These are phyloP conservation scores for Idaea biselata DNA, from an alignment of 2,888 invertebrate species.

Conservation along the genomic window DNA sequence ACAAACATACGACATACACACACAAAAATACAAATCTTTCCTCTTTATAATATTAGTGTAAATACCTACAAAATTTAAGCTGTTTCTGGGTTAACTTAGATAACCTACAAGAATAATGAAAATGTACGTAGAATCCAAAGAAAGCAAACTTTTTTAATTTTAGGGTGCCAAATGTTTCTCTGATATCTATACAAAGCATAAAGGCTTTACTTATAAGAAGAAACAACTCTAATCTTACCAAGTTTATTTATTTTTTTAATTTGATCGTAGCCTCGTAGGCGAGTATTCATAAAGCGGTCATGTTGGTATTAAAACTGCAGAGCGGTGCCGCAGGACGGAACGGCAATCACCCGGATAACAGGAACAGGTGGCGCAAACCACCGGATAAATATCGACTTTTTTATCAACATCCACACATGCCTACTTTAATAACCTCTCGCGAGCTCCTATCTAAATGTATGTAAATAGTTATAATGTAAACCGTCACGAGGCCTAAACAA, in stretches of 20 bases:
- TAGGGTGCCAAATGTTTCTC: neutral
- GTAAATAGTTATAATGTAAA: slow-evolving; percentile 44
- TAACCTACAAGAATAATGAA: neutral
- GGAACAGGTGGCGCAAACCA: slow-evolving; percentile 57
- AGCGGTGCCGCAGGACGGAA: slow-evolving; percentile 45
- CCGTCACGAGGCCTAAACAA: slow-evolving; percentile 59
- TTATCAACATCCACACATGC: slow-evolving; percentile 46
- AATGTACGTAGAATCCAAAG: neutral
- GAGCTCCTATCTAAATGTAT: slow-evolving; percentile 40
- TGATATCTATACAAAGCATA: neutral
- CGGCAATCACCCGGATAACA: slow-evolving; percentile 49
- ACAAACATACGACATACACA: no score
- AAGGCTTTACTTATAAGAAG: neutral
- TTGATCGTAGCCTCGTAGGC: slow-evolving; percentile 2
- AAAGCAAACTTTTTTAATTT: slow-evolving; percentile 1
- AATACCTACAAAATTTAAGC: neutral
- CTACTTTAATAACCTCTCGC: slow-evolving; percentile 34
- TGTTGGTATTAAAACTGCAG: slow-evolving; percentile 44
- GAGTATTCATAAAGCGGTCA: slow-evolving; percentile 16
- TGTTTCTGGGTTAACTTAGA: neutral
- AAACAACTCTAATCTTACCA: slow-evolving; percentile 2
- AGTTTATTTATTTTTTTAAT: slow-evolving; percentile 4
- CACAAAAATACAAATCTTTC: no score
- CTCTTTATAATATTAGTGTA: no score
- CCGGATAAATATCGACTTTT: slow-evolving; percentile 53